Evolutionary conservation across 2,113 vertebrate species (phyloP), one percentile per base, ranked within the genome.

Genomic region (Chaetura pelagica): DNA sequence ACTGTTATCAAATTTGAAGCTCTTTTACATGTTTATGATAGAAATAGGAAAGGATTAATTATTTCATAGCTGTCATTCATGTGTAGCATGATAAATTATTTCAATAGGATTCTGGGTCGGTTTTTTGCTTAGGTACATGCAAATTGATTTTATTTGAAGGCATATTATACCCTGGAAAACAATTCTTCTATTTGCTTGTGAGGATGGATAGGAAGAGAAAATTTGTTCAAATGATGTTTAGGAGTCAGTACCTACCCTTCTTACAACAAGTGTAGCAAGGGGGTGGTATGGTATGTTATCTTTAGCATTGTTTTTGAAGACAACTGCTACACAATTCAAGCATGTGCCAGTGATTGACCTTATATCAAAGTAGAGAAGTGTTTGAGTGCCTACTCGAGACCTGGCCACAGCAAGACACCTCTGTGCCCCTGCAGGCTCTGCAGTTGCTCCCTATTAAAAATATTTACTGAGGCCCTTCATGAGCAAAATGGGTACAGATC

Each of bases 341-440:
- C n/a, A 67, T 0, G 0, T 49, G 44, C 16, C 1, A 1, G 34
- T 72, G 34, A 38, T 38, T 64, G 26, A 44, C 7, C 46, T 34
- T 46, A 19, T 57, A 59, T 44, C 10, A 69, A 38, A 69, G 34
- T 15, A 76, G 63, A 64, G 69, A 64, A 73, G 9, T 2, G 2
- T 34, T 38, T 51, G 29, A 44, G 24, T 64, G 23, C 35, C 34
- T 58, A 7, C 17, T 21, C 38, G 24, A 72, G 40, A 38, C 38
- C 10, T 4, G 27, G 32, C 21, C 42, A 67, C n/a, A 34, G 52
- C 22, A 73, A 27, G 44, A 62, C 27, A 46, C 19, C 54, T 22
- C 67, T 52, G 38, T 61, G 44, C 4, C 14, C 21, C 15, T 35
- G 7, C 15, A 32, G 21, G 14, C 23, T 34, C 16, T 38, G 26